phyloP scores from a whole-genome alignment of 1,140 invertebrate species.

The Varroa destructor region DNA sequence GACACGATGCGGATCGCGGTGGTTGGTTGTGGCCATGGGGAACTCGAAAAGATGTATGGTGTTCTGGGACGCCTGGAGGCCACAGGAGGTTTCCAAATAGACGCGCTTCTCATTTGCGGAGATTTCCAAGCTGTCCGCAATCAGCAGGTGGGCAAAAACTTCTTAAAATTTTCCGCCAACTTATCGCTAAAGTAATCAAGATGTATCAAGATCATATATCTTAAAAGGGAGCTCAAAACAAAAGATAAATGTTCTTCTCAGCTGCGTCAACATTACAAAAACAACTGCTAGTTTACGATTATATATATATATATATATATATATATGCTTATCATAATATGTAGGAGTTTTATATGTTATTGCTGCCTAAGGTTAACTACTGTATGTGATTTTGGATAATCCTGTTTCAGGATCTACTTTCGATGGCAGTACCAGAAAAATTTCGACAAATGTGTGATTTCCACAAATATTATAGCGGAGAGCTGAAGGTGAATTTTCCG shows the following conservation, averaged over 20 bases:
- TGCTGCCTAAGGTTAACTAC: conserved; percentile 42
- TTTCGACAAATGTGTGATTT: conserved; percentile 81
- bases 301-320: conserved; percentile 35
- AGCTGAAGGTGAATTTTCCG: neutral
- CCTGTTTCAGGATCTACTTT: conserved; percentile 48
- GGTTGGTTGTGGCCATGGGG: conserved; percentile 94
- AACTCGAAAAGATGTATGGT: conserved; percentile 86
- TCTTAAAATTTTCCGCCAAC: too few relatives aligned
- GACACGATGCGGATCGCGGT: conserved; percentile 75
- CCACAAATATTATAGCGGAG: conserved; percentile 61
- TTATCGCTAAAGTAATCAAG: too few relatives aligned
- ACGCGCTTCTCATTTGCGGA: conserved; percentile 88
- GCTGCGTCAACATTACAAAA: too few relatives aligned
- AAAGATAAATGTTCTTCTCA: too few relatives aligned
- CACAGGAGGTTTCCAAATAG: conserved; percentile 47
- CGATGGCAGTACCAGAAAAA: conserved; percentile 89
- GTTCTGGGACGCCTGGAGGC: conserved; percentile 57
- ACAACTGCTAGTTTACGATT: conserved; percentile 30
- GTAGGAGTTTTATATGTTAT: conserved; percentile 37
- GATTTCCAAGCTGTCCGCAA: conserved; percentile 72
- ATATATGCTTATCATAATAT: conserved; percentile 41
- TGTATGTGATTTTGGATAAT: too few relatives aligned
- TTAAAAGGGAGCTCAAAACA: too few relatives aligned
- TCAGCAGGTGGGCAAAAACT: conserved; percentile 32
- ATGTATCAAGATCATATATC: too few relatives aligned